Conservation (phyloP, 1,140 invertebrate species). For the Drosophila pectinifera region DNA sequence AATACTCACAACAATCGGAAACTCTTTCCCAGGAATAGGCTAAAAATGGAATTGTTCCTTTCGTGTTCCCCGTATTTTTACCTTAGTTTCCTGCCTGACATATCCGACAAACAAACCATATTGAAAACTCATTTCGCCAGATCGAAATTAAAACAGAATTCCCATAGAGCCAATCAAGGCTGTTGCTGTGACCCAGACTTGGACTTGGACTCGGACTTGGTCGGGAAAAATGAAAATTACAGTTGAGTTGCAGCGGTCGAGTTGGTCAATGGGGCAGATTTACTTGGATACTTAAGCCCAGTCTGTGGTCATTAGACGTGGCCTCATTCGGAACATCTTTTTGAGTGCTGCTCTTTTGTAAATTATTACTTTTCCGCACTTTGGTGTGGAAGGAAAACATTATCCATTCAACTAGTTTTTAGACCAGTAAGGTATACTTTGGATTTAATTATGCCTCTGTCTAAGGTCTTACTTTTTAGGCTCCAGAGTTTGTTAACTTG, state of each 20-base stretch:
- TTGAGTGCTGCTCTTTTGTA: slow-evolving; percentile 5
- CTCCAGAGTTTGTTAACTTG: slow-evolving; percentile 38
- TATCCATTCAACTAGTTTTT: slow-evolving; percentile 48
- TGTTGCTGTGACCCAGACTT: slow-evolving; percentile 29
- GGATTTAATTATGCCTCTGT: slow-evolving; percentile 35
- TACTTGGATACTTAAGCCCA: slow-evolving; percentile 7
- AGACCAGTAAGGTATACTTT: slow-evolving; percentile 46
- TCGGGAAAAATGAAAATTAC: slow-evolving; percentile 15
- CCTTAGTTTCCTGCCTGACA: slow-evolving; percentile 4
- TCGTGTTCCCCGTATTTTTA: slow-evolving; percentile 2
- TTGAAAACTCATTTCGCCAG: slow-evolving; percentile 65
- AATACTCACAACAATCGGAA: slow-evolving; percentile 11
- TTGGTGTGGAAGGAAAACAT: slow-evolving; percentile 36
- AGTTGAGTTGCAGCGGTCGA: slow-evolving; percentile 5
- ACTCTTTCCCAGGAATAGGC: slow-evolving; percentile 12
- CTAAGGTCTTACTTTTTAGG: slow-evolving; percentile 34
- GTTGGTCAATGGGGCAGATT: slow-evolving; percentile 35
- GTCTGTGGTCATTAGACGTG: slow-evolving; percentile 29
- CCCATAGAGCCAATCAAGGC: slow-evolving; percentile 23
- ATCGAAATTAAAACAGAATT: slow-evolving; percentile 41
- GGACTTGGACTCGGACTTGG: no score
- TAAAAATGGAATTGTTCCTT: slow-evolving; percentile 29
- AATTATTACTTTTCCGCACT: slow-evolving; percentile 48
- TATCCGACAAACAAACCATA: slow-evolving; percentile 31
- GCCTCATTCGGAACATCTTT: slow-evolving; percentile 27